Base-by-base conservation (phyloP, 1,140 invertebrate genomes). In the Watersipora subatra region DNA sequence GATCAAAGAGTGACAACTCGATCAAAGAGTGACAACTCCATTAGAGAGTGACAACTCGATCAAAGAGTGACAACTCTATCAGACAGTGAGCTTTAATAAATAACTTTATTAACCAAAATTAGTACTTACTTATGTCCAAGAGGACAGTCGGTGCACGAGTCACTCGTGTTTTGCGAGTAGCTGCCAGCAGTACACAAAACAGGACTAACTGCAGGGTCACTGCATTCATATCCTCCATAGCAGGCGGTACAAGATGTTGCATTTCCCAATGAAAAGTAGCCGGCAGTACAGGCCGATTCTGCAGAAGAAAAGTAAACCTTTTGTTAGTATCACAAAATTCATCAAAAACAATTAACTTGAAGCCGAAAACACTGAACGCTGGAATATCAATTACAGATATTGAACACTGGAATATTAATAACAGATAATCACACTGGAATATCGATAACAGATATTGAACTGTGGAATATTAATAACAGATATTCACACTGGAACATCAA, bases 11-110 rank as follows among this genome's bases (percentile, higher is more conserved):
- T n/a, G n/a, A n/a, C n/a, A n/a, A n/a, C n/a, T n/a, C n/a, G n/a
- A n/a, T n/a, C n/a, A n/a, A n/a, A n/a, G n/a, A n/a, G n/a, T n/a
- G n/a, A n/a, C n/a, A n/a, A n/a, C n/a, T n/a, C n/a, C n/a, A n/a
- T n/a, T n/a, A n/a, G n/a, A n/a, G n/a, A n/a, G n/a, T n/a, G n/a
- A n/a, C 76, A 77, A 1, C 64, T 62, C 27, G 70, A 69, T 56
- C 72, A 70, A 7, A 71, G 72, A 26, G 71, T 74, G n/a, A 0
- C 24, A 3, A 71, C 72, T 57, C 75, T 73, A 61, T 74, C 72
- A 55, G 67, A 72, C 17, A 75, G 75, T 22, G 67, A 64, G 3
- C 71, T 65, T 67, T 73, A 76, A 19, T 66, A 61, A 15, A 67
- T 59, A 12, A 69, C 67, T 56, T 68, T 65, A 26, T 61, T 68